Percentiles rank a stretch among this genome's conserved stretches.
Conservation (phyloP, 2,113 vertebrate species). For the Pangasianodon gigas region DNA sequence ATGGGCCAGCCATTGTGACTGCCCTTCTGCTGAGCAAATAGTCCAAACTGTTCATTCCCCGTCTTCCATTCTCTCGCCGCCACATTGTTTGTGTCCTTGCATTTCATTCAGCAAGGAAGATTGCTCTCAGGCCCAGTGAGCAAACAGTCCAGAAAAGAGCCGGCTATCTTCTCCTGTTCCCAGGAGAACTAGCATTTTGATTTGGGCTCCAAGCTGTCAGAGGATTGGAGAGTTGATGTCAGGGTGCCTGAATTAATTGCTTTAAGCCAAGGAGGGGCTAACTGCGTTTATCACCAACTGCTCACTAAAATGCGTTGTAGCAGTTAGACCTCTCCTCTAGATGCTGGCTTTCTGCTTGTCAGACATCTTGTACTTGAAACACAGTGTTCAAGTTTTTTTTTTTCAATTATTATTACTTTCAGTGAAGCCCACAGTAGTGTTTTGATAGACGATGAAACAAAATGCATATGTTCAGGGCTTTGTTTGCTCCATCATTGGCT, state of each 20-base stretch:
- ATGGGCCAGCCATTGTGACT: conserved; percentile 93
- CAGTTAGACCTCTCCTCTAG: conserved; percentile 67
- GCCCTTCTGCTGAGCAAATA: conserved; percentile 99
- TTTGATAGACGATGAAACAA: background rate
- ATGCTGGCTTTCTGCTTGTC: conserved; percentile 50
- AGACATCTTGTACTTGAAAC: conserved; percentile 75
- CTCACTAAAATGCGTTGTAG: conserved; percentile 88
- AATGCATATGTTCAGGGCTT: background rate
- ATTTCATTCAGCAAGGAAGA: conserved; percentile 99
- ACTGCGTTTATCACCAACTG: conserved; percentile 90
- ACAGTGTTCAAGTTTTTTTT: conserved; percentile 63
- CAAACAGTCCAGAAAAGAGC: conserved; percentile 99
- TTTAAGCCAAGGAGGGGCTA: conserved; percentile 93
- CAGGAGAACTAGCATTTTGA: conserved; percentile 99
- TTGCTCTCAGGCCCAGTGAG: conserved; percentile 99
- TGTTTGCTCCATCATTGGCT: background rate
- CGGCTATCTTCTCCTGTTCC: conserved; percentile 96
- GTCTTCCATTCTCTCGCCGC: conserved; percentile 98
- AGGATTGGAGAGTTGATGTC: conserved; percentile 99
- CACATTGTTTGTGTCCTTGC: conserved; percentile 99
- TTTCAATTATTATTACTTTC: background rate
- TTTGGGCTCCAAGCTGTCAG: conserved; percentile 99
- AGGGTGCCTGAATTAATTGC: conserved; percentile 99
- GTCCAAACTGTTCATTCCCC: conserved; percentile 99
- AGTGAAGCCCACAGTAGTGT: background rate